Evolutionary conservation across 2,888 invertebrate species (phyloP).

Genomic region (Macroteleia sp.): DNA sequence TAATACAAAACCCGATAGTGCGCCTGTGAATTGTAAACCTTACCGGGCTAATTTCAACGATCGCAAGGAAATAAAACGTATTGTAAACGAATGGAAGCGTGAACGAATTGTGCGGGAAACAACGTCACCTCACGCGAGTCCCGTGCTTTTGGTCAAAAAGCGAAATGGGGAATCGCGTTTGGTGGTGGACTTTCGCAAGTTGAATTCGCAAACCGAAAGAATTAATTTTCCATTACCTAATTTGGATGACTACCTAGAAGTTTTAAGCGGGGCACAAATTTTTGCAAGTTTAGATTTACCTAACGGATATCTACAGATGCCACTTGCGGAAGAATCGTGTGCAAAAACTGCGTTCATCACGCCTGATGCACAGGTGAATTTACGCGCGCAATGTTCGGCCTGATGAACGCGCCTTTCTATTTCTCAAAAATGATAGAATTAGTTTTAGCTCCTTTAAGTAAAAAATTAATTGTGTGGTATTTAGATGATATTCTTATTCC

Average conservation of each 20-base stretch:
- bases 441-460: not conserved
- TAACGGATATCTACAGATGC: conserved; percentile 55
- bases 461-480: conserved; percentile 1
- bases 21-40: conserved; percentile 31
- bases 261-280: conserved; percentile 2
- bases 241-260: conserved; percentile 22
- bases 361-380: conserved; percentile 69
- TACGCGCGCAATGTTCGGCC: conserved; percentile 69
- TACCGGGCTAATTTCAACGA: conserved; percentile 40
- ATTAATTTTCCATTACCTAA: conserved; percentile 53
- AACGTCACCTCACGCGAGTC: conserved; percentile 31
- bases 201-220: conserved; percentile 52
- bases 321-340: conserved; percentile 38
- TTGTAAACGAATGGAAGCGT: conserved; percentile 51
- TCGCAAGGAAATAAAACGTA: conserved; percentile 45
- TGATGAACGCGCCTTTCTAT: conserved; percentile 70
- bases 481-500: conserved; percentile 6
- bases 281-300: conserved; percentile 42
- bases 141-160: conserved; percentile 36
- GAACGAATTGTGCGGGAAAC: conserved; percentile 52
- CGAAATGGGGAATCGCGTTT: conserved; percentile 52
- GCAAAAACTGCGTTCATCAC: conserved; percentile 66
- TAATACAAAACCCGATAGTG: conserved; percentile 12
- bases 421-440: conserved; percentile 64
- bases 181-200: conserved; percentile 57